Percentiles rank a stretch among this genome's conserved stretches.
These are phyloP conservation scores for Strigamia transsilvanica DNA, from an alignment of 2,888 invertebrate genomes.

Conservation along the genomic window DNA sequence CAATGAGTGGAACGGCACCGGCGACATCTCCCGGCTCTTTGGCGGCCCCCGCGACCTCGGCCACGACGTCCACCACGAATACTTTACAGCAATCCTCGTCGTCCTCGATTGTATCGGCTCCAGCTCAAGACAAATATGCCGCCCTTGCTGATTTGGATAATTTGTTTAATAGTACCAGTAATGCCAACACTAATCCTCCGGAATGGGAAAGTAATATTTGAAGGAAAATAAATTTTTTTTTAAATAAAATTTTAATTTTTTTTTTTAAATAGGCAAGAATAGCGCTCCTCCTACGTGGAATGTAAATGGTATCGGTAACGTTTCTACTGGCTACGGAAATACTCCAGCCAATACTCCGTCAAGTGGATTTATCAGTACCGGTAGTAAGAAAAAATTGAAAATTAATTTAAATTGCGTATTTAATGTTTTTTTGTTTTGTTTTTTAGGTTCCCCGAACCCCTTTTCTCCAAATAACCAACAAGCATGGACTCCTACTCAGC, in stretches of 20 bases:
- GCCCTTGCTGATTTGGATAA: slow-evolving; percentile 91
- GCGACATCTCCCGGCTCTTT: slow-evolving; percentile 53
- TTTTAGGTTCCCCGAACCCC: slow-evolving; percentile 6
- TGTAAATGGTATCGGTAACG: slow-evolving; percentile 25
- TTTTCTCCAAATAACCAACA: slow-evolving; percentile 21
- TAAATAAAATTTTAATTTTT: not conserved
- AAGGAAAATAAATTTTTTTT: not conserved
- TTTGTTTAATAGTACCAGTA: slow-evolving; percentile 66
- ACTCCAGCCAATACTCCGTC: slow-evolving; percentile 24
- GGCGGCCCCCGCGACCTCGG: slow-evolving; percentile 57
- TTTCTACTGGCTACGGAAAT: not conserved
- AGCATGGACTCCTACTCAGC: slow-evolving; percentile 22
- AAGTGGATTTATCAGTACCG: not conserved
- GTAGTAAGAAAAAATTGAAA: not conserved
- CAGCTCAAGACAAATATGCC: slow-evolving; percentile 87
- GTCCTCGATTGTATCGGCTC: slow-evolving; percentile 65
- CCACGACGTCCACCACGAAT: slow-evolving; percentile 53
- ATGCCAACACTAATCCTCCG: slow-evolving; percentile 12
- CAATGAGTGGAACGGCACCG: slow-evolving; percentile 62
- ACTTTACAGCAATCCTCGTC: slow-evolving; percentile 60
- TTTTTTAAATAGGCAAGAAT: slow-evolving; percentile 10
- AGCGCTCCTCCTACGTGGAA: not conserved
- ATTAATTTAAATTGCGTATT: not conserved
- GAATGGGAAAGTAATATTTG: slow-evolving; percentile 55
- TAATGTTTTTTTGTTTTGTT: not conserved